Evolutionary conservation across 2,888 invertebrate species (phyloP), one percentile per base, ranked within the genome.

Genomic region (Diloba caeruleocephala): DNA sequence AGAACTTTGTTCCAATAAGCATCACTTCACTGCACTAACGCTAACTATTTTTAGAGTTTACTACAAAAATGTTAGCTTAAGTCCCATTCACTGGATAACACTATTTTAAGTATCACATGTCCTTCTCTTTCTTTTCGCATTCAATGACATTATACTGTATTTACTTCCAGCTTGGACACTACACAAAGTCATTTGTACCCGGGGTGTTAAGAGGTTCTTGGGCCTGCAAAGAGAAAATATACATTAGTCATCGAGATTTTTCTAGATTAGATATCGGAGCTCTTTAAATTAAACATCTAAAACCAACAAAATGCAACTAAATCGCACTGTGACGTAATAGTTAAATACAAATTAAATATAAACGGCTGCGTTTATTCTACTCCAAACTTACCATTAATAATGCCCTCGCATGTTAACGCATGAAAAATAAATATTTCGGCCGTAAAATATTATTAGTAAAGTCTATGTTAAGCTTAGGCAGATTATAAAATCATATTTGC

Each of bases 101-200:
- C 87, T 88, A 85, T 81, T 83, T 81, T 83, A 79, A 87, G 84
- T 87, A 91, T 88, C 89, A 92, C 89, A 88, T 82, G 87, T 93
- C 92, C 93, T 84, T 89, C 88, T 88, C 85, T 93, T 93, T 82
- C 93, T 89, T 90, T 93, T 93, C 82, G 87, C 92, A 88, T 91
- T 88, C 79, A 93, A 84, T 76, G 90, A 90, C 79, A 93, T 82
- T 83, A 86, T 87, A 82, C 85, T 81, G 82, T 91, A 93, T 89
- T 92, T 89, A 84, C 92, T 92, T 75, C 93, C 92, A 54, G 87
- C 86, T 79, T 79, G 81, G 58, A 82, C 87, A 91, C 88, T 94
- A 97, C 94, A 97, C 97, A 94, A 96, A 96, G 82, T 97, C 96
- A 90, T 96, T 96, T 86, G 96, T 96, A 87, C 96, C 96, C 82